Base-by-base conservation (phyloP, 2,113 vertebrate species). In the Excalfactoria chinensis region DNA sequence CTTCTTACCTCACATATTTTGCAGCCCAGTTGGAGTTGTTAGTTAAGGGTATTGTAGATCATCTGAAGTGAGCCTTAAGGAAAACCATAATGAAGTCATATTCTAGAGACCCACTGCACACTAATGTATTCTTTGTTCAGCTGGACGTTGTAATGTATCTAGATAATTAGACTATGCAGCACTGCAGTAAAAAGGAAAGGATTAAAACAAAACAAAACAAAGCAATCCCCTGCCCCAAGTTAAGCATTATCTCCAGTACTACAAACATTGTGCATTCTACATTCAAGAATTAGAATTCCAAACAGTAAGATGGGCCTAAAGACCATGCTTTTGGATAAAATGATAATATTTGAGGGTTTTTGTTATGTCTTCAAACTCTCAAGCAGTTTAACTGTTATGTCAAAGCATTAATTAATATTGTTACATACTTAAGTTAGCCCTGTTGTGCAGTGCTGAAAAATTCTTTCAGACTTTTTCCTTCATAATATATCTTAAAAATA, bases 71-170 rank as follows among this genome's bases (percentile, higher is more conserved):
- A 86, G 83, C 37, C 20, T 77, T 71, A 84, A 84, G 43, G 49
- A 92, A 84, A 92, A 84, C 3, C n/a, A 58, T 58, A 86, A 93
- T 84, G 51, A 94, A 84, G 46, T 77, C 30, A 48, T 87, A 67
- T 44, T 90, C 43, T 63, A 58, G 40, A 88, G 35, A 81, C 13
- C 4, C 53, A 3, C 34, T 60, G 46, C 37, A 72, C 34, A 44
- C 8, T 40, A 80, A 63, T 43, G 22, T 9, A 30, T 70, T 91
- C 46, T 88, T 93, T 88, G 22, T 68, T 91, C 40, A 35, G 21
- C 9, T 60, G 11, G n/a, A 9, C 40, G 81, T 68, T 15, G 17
- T 69, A 70, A 89, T 49, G 21, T 68, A 71, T 78, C 26, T 56
- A 71, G 76, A 88, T 51, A 88, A 88, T 85, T 79, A 90, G 37